Evolutionary conservation across 92 coral and sea anemone genomes (phyloP).

Genomic region (Palythoa caribaeorum): DNA sequence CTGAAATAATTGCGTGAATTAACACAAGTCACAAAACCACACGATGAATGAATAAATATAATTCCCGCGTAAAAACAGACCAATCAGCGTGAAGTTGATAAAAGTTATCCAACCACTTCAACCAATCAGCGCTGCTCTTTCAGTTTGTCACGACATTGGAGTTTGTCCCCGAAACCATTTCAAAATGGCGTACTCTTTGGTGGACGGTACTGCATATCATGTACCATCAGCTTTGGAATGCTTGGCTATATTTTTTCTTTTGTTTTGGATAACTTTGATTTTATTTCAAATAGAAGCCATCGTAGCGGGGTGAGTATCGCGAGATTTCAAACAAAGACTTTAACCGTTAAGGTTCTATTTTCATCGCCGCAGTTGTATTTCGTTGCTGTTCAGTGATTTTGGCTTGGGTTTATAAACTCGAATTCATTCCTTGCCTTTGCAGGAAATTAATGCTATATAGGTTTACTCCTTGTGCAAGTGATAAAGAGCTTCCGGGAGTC

Average conservation of each 20-base stretch:
- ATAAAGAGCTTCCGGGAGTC: slow-evolving; percentile 87
- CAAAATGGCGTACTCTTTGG: slow-evolving; percentile 79
- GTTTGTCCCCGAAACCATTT: slow-evolving; percentile 9
- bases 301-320: slow-evolving; percentile 77
- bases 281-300: slow-evolving; percentile 82
- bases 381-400: not conserved
- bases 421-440: slow-evolving; percentile 2
- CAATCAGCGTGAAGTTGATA: slow-evolving; percentile 10
- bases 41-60: not conserved
- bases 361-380: not conserved
- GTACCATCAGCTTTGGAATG: slow-evolving; percentile 73
- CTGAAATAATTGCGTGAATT: not conserved
- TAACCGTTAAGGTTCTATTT: not conserved
- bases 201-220: slow-evolving; percentile 59
- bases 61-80: slow-evolving; percentile 45
- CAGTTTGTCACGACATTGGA: slow-evolving; percentile 9
- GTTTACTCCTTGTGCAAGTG: slow-evolving; percentile 59
- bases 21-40: not conserved
- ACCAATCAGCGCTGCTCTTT: slow-evolving; percentile 20
- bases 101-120: not conserved
- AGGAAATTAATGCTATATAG: slow-evolving; percentile 83
- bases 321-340: not conserved
- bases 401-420: not conserved
- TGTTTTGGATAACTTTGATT: slow-evolving; percentile 73
- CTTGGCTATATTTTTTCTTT: slow-evolving; percentile 73